Evolutionary conservation across 2,888 invertebrate genomes (phyloP).

Genomic region (Galerucella calmariensis): DNA sequence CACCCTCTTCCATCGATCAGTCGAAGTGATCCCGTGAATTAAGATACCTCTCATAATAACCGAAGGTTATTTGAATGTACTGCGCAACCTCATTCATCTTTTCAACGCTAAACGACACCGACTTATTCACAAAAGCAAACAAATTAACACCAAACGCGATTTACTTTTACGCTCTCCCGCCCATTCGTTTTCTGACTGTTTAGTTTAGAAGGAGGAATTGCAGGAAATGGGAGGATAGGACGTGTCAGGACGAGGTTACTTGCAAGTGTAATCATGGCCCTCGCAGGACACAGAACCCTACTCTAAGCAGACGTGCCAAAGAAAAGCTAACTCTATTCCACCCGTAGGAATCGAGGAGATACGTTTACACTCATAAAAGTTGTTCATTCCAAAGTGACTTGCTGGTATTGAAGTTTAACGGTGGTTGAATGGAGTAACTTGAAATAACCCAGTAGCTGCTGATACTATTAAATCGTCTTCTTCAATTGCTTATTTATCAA

Average conservation of each 20-base stretch:
- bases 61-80: neutral
- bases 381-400: neutral
- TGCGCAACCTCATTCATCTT: neutral
- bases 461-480: no score
- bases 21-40: neutral
- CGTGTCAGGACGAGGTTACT: conserved; percentile 41
- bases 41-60: neutral
- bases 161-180: conserved; percentile 29
- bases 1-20: no score
- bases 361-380: conserved; percentile 10
- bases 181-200: conserved; percentile 24
- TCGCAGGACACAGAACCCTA: conserved; percentile 43
- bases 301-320: conserved; percentile 41
- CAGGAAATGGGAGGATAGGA: conserved; percentile 37
- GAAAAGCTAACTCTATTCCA: conserved; percentile 39
- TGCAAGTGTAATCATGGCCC: conserved; percentile 43
- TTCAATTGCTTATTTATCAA: no score
- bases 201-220: conserved; percentile 32
- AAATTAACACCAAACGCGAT: conserved; percentile 29
- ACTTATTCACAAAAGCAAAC: conserved; percentile 26
- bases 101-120: neutral
- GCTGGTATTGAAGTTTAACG: neutral
- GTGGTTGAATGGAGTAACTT: no score
- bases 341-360: conserved; percentile 34
- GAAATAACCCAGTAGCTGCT: no score